Evolutionary conservation across 2,797 vertebrate genomes (phyloP), one percentile per base, ranked within the genome.

Genomic region (Pseudotriccus pelzelni): DNA sequence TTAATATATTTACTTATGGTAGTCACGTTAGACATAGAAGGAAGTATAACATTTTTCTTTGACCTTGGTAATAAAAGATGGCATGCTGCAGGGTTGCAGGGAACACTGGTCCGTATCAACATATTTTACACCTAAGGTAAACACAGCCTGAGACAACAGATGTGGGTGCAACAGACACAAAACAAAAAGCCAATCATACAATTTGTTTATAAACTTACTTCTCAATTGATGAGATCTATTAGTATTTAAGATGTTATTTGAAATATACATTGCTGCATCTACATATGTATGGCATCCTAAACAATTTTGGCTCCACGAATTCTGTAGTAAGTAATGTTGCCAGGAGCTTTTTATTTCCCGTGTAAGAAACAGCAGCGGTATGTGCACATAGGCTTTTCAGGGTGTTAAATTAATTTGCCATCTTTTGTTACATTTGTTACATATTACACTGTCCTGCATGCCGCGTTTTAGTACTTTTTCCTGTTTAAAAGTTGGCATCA

Each of bases 311-410:
- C 67, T 94, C 46, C 50, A 39, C 90, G 49, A 79, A 95, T 93
- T 89, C 90, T 93, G 24, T 58, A n/a, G 25, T 41, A 74, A 80
- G 56, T 81, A 46, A 63, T 76, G 82, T 79, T 95, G 60, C 90
- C 87, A 90, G 84, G 87, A 91, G 55, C 49, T 58, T 87, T 93
- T 78, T 93, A 94, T 96, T 96, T 96, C 36, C 28, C 15, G 2
- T 37, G 7, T 94, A 94, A 95, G 79, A 72, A 96, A 59, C 72
- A 86, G 80, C 56, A 62, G 9, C 30, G 79, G 49, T 91, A 74
- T 62, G 21, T 70, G 30, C 63, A 66, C 4, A 2, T 59, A 43
- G 34, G 72, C 21, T 52, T 87, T 90, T 77, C 39, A 70, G 5
- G 63, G 20, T 55, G 66, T 86, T 92, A 86, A 94, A 90, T 20